Base-by-base conservation (phyloP, 2,888 invertebrate genomes). In the Venusia cambrica region DNA sequence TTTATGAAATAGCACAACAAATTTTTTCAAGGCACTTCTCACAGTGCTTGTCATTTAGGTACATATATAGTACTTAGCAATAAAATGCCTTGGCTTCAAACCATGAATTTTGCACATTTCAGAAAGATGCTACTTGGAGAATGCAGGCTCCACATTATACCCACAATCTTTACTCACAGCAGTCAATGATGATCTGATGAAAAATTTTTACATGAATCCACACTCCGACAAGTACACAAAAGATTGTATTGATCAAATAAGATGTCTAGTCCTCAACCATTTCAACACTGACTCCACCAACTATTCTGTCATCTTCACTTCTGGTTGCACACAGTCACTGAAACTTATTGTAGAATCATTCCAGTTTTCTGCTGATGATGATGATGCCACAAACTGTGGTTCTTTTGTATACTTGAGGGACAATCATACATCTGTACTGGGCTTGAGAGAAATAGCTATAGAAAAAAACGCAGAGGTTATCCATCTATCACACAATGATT, bases 361-460 rank as follows among this genome's bases (percentile, higher is more conserved):
- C 67, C 64, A 89, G 42, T 95, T 93, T 67, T 49, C 67, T 20
- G 44, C 34, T 15, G 57, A 71, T 21, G 63, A 66, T 27, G 46
- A 51, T 33, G 57, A 69, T 39, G 50, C 46, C 2, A 35, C 44
- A 26, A 59, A 69, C 11, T 59, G 61, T 37, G 94, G 95, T 1
- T 83, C 89, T 28, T 95, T 97, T 66, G 90, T 91, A 4, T 96
- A 97, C 69, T 85, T 95, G 30, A 90, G 93, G 65, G 97, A 98
- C 71, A 98, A 96, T 67, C 99, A 99, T 69, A 98, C 98, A 0
- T 98, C 98, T 1, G 97, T 97, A 0, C 85, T 98, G 39, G 98
- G 99, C 5, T 93, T 98, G 90, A 88, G 98, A 64, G 94, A 94
- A 71, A 64, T 94, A 31, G 92, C 93, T 1, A 57, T 72, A 40